Base-by-base conservation (phyloP, 2,888 invertebrate genomes). In the Pyrrhosoma nymphula region DNA sequence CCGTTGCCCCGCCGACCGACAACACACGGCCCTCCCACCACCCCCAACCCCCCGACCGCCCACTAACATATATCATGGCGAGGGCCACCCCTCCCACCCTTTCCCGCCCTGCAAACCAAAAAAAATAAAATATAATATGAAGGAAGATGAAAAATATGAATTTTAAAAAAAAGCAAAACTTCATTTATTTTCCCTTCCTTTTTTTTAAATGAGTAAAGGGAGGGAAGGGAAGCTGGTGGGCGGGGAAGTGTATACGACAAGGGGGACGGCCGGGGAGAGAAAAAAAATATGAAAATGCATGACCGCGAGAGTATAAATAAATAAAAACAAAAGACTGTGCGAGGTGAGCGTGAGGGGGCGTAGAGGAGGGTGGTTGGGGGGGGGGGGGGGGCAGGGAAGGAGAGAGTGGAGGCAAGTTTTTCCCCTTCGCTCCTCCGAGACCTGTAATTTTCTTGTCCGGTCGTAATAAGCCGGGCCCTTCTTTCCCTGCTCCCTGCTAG, bases 371-470 rank as follows among this genome's bases (percentile, higher is more conserved):
- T 20, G 35, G 63, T 63, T 8, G 47, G 8, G 47, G 8, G 47
- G 8, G 47, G 8, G 47, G 8, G 47, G 8, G 63, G 10, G 39
- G 20, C 6, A 35, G 90, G 60, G 30, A 56, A 8, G 8, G 47
- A 47, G 47, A 47, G 47, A 47, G 47, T 8, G 47, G 47, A 47
- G 47, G 47, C 47, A 47, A 47, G 39, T 69, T 93, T 39, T 75
- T 93, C 69, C 69, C 35, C 14, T n/a, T 16, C 47, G 47, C 47
- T 47, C 47, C 93, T 69, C 35, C 93, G 93, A 91, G 91, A 63
- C 93, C 93, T 93, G 93, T 93, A 93, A 93, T 93, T 93, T 93
- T 93, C 93, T 93, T 93, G 93, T 93, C 93, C 93, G 69, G 93
- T 63, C 93, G 56, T 93, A 93, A 93, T 93, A 93, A 93, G 93